Base-by-base conservation (phyloP, 64 coral and sea anemone genomes). In the Exaiptasia diaphana region DNA sequence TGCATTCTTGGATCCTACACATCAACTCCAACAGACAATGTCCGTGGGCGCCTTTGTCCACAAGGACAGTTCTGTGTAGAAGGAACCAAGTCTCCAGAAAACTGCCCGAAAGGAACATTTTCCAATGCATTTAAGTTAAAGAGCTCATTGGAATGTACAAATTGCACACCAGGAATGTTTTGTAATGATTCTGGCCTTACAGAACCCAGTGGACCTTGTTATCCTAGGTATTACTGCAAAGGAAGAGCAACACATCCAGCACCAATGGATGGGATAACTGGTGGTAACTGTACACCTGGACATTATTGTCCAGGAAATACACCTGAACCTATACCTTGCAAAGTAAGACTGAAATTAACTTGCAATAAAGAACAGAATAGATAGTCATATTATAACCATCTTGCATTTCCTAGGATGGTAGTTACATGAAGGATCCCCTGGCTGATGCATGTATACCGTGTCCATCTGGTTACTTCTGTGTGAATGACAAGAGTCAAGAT, bases 401-500 rank as follows among this genome's bases (percentile, higher is more conserved):
- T 33, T 33, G 34, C 3, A 8, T 71, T 55, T 59, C 48, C 13
- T 55, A 97, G 94, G 94, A 97, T 89, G 94, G 94, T 15, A 88
- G 82, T 18, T 97, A 88, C 28, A 92, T 92, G 83, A 92, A 97
- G 42, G 94, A 97, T 23, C 89, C 72, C 37, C 79, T 97, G 20
- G 89, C 90, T 22, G 89, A 97, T 24, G 61, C 44, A 1, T 97
- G 94, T 76, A 71, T 92, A 25, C 68, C 78, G 41, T 97, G 94
- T 67, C 94, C 94, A 30, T 80, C 78, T 65, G 94, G 94, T 12
- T 97, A 88, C 68, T 97, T 58, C 62, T 97, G 94, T 70, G 94
- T 97, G 36, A 74, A 91, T 50, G 94, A 97, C 28, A 97, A 97
- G 48, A 97, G 94, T 69, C 85, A 88, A 68, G 94, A 97, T 67